phyloP scores from a whole-genome alignment of 2,888 invertebrate genomes.

The Melanchra persicariae region DNA sequence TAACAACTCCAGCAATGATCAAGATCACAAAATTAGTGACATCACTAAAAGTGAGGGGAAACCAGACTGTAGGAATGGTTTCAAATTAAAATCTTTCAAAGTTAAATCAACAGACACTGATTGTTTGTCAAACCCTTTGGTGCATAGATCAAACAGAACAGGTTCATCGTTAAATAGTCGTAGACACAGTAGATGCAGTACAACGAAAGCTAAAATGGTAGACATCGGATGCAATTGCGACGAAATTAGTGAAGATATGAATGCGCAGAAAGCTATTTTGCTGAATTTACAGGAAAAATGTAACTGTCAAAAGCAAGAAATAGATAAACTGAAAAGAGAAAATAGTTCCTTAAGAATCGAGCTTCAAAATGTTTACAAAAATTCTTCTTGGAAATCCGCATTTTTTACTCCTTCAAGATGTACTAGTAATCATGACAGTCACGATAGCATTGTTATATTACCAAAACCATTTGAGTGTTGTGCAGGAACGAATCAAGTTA shows the following conservation, averaged over 20 bases:
- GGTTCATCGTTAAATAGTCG: conserved; percentile 36
- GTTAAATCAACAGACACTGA: conserved; percentile 51
- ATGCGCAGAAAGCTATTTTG: conserved; percentile 70
- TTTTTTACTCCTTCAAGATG: conserved; percentile 50
- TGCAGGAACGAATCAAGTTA: conserved; percentile 60
- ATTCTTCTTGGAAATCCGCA: conserved; percentile 63
- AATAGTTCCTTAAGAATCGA: conserved; percentile 79
- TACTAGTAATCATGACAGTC: conserved; percentile 53
- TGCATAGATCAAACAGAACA: conserved; percentile 33
- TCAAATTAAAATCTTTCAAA: conserved; percentile 41
- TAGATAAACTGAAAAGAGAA: conserved; percentile 77
- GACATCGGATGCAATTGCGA: conserved; percentile 73
- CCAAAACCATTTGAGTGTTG: conserved; percentile 77
- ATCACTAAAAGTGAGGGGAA: conserved; percentile 7
- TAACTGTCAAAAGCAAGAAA: conserved; percentile 74
- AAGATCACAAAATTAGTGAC: conserved; percentile 7
- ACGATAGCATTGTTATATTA: conserved; percentile 54
- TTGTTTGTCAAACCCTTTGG: conserved; percentile 40
- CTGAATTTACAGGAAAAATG: conserved; percentile 73
- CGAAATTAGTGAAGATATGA: conserved; percentile 64
- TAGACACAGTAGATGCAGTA: conserved; percentile 71
- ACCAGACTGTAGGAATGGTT: not conserved
- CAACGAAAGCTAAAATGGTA: conserved; percentile 67
- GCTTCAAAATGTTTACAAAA: conserved; percentile 74
- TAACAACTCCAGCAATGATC: conserved; percentile 21